Percentiles rank a stretch among this genome's conserved stretches.
Conservation (phyloP, 2,797 vertebrate genomes). For the Lacerta viridis region DNA sequence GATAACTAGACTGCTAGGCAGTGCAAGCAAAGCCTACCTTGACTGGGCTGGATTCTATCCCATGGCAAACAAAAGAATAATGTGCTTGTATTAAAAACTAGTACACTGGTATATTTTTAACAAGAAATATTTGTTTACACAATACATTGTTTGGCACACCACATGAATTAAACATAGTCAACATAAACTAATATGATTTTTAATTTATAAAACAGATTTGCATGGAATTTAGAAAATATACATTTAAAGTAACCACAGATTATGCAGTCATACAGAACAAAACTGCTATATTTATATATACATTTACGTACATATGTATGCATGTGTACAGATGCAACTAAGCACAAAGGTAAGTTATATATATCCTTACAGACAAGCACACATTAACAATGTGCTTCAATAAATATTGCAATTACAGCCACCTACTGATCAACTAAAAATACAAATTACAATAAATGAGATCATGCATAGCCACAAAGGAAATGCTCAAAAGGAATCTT, state of each 20-base stretch:
- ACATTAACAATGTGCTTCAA: constrained; percentile 76
- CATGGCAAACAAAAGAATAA: constrained; percentile 62
- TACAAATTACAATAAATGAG: constrained; percentile 88
- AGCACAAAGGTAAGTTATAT: constrained; percentile 47
- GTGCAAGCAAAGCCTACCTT: constrained; percentile 37
- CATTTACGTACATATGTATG: background rate
- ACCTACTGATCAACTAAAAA: constrained; percentile 86
- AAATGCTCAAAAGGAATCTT: constrained; percentile 88
- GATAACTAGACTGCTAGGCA: constrained; percentile 55
- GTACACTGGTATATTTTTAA: constrained; percentile 24
- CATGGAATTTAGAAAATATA: constrained; percentile 53
- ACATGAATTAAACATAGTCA: constrained; percentile 30
- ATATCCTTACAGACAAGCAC: constrained; percentile 42
- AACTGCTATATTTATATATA: constrained; percentile 54
- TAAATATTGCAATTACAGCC: constrained; percentile 84
- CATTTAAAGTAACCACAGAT: constrained; percentile 55
- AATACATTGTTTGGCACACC: constrained; percentile 8
- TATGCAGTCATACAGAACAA: constrained; percentile 68
- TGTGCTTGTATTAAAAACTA: constrained; percentile 21
- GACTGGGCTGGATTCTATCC: constrained; percentile 35
- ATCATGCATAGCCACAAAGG: constrained; percentile 87
- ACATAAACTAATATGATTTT: constrained; percentile 54
- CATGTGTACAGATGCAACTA: background rate
- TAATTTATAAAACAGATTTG: constrained; percentile 53
- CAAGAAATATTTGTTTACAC: constrained; percentile 47